Evolutionary conservation across 2,888 invertebrate genomes (phyloP).

Genomic region (Saturnia pavonia): DNA sequence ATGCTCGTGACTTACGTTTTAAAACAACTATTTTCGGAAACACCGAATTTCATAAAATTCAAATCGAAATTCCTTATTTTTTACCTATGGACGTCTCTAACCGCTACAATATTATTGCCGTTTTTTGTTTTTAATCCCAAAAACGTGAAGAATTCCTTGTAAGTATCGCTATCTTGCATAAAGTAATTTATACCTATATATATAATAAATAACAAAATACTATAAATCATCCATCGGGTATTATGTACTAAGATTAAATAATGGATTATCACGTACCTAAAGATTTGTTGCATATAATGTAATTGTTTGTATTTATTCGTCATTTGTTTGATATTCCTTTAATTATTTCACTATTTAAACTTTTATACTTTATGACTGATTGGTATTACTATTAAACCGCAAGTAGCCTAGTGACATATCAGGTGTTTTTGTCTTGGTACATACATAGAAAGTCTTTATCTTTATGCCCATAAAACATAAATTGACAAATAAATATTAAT

Average conservation of each 20-base stretch:
- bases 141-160: conserved; percentile 79
- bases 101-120: conserved; percentile 68
- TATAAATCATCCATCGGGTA: conserved; percentile 20
- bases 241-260: too few species aligned
- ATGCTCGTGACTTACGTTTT: conserved; percentile 66
- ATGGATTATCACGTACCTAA: too few species aligned
- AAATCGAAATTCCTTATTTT: conserved; percentile 76
- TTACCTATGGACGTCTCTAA: conserved; percentile 69
- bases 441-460: too few species aligned
- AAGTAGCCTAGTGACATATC: too few species aligned
- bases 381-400: too few species aligned
- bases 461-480: too few species aligned
- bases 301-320: neutral
- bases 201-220: neutral
- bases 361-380: neutral
- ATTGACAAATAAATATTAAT: neutral
- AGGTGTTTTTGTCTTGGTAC: too few species aligned
- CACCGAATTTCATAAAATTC: conserved; percentile 76
- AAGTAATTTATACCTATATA: neutral
- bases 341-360: neutral
- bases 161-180: conserved; percentile 50
- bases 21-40: conserved; percentile 75
- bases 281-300: too few species aligned
- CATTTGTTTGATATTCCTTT: neutral
- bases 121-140: conserved; percentile 77